These are phyloP conservation scores for Alexandromys fortis DNA, from an alignment of 2,113 vertebrate genomes.

Conservation along the genomic window DNA sequence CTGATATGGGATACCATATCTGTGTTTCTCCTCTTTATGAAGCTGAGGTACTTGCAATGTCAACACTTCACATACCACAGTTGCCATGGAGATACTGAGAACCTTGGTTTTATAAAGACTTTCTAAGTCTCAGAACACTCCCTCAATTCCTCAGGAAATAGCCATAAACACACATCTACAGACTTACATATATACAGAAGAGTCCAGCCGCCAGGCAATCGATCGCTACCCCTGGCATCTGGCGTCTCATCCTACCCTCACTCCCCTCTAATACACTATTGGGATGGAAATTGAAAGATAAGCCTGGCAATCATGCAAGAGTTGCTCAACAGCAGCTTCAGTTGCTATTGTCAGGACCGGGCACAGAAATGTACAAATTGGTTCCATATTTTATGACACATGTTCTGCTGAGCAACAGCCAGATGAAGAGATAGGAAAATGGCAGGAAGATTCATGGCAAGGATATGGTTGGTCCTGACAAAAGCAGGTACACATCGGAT, in stretches of 20 bases:
- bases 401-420: neutral
- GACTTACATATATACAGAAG: fast-evolving
- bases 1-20: neutral
- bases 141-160: slow-evolving; percentile 18
- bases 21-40: neutral
- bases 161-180: neutral
- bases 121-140: neutral
- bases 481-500: neutral
- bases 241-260: neutral
- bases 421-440: neutral
- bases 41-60: neutral
- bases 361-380: slow-evolving; percentile 10
- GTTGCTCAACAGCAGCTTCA: neutral
- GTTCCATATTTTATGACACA: neutral
- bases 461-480: neutral
- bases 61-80: neutral
- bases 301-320: neutral
- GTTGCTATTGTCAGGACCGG: neutral
- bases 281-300: neutral
- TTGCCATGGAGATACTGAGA: neutral
- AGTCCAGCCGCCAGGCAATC: neutral
- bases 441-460: neutral
- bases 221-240: neutral
- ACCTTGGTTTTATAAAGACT: neutral
- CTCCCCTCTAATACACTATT: fast-evolving